Conservation (phyloP, 1,140 invertebrate genomes). For the Drosophila ambigua region DNA sequence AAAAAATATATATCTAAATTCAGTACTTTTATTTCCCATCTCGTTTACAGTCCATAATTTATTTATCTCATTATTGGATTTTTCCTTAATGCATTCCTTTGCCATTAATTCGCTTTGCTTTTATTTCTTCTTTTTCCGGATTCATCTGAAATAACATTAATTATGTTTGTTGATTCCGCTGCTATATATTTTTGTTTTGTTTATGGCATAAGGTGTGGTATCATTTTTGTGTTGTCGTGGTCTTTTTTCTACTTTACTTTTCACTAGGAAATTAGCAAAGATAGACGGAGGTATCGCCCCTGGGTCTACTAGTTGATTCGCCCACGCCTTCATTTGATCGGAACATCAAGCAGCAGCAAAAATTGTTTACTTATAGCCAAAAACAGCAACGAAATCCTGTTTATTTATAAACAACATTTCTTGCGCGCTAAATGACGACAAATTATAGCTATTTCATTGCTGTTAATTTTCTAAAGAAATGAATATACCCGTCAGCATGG, state of each 20-base stretch:
- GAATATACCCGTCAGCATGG: constrained; percentile 9
- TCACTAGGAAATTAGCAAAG: constrained; percentile 37
- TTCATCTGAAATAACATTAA: constrained; percentile 57
- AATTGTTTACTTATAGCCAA: constrained; percentile 38
- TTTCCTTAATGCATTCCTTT: constrained; percentile 24
- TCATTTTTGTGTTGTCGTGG: constrained; percentile 14
- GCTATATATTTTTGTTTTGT: constrained; percentile 32
- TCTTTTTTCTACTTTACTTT: constrained; percentile 21
- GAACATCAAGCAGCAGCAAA: constrained; percentile 33
- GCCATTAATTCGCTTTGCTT: constrained; percentile 26
- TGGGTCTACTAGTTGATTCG: constrained; percentile 52
- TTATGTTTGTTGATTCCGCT: constrained; percentile 47
- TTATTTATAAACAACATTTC: constrained; percentile 68
- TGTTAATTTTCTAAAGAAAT: constrained; percentile 50
- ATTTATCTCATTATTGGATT: constrained; percentile 43
- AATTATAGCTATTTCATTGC: constrained; percentile 58
- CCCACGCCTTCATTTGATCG: constrained; percentile 51
- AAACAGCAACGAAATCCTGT: constrained; percentile 29
- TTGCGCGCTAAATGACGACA: constrained; percentile 65
- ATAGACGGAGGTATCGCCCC: constrained; percentile 32
- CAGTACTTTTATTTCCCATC: constrained; percentile 4
- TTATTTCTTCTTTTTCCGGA: constrained; percentile 36
- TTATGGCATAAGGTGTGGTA: constrained; percentile 55
- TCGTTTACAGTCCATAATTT: constrained; percentile 37
- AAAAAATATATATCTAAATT: constrained; percentile 17